Conservation (phyloP, 2,113 vertebrate genomes). For the Podarcis muralis region DNA sequence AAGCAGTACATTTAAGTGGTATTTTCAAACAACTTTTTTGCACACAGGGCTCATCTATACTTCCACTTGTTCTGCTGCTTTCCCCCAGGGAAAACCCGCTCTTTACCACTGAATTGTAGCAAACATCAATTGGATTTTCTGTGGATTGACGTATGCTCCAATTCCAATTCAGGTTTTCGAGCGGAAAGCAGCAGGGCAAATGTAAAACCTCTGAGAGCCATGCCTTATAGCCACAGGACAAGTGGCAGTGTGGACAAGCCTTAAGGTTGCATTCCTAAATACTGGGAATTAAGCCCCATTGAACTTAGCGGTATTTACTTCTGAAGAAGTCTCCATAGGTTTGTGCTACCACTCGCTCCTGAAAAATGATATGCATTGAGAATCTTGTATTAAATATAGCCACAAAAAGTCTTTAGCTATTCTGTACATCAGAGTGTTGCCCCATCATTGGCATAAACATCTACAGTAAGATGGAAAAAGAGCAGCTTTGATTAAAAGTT, state of each 20-base stretch:
- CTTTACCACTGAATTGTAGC: too few relatives aligned
- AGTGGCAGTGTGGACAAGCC: too few relatives aligned
- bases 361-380: background rate
- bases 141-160: too few relatives aligned
- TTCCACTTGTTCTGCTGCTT: too few relatives aligned
- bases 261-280: background rate
- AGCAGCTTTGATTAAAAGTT: background rate
- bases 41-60: too few relatives aligned
- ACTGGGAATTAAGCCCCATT: background rate
- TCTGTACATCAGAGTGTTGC: background rate
- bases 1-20: background rate
- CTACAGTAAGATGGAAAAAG: background rate
- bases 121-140: too few relatives aligned
- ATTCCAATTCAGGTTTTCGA: too few relatives aligned
- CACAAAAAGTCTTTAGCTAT: background rate
- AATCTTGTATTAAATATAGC: background rate
- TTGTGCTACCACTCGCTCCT: background rate
- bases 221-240: too few relatives aligned
- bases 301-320: background rate
- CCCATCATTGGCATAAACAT: background rate
- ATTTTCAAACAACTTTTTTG: background rate
- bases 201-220: too few relatives aligned
- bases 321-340: background rate
- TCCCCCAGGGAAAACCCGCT: too few relatives aligned
- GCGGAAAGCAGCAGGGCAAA: too few relatives aligned